A percentile compares a stretch with the other conserved stretches of the same genome.
phyloP scores from a whole-genome alignment of 2,888 invertebrate genomes.

The Lampropteryx suffumata region DNA sequence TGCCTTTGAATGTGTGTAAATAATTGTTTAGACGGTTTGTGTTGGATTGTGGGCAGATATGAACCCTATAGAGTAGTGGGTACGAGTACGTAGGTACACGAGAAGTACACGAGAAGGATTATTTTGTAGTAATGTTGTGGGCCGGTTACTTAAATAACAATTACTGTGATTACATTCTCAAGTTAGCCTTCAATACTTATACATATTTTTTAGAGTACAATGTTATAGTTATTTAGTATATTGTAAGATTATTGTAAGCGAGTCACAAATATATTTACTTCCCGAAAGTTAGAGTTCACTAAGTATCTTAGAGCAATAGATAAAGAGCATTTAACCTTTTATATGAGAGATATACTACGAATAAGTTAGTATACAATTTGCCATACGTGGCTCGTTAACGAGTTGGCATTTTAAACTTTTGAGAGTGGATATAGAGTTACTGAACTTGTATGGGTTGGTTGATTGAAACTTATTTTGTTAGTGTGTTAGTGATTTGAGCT shows the following conservation, averaged over 20 bases:
- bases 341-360: conserved; percentile 66
- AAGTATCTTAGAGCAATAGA: conserved; percentile 75
- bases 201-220: conserved; percentile 83
- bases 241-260: conserved; percentile 75
- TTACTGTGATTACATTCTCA: conserved; percentile 82
- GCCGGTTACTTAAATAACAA: conserved; percentile 81
- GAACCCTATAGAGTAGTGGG: conserved; percentile 48
- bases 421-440: conserved; percentile 43
- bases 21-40: conserved; percentile 63
- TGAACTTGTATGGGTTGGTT: conserved; percentile 61
- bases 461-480: conserved; percentile 52
- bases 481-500: conserved; percentile 68
- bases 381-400: conserved; percentile 36
- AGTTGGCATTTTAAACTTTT: conserved; percentile 38
- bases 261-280: conserved; percentile 82
- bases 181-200: conserved; percentile 83
- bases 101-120: conserved; percentile 63
- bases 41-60: conserved; percentile 54
- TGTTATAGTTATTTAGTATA: conserved; percentile 82
- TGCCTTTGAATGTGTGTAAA: conserved; percentile 78
- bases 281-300: conserved; percentile 74
- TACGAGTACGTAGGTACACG: too few relatives aligned
- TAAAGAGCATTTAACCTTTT: conserved; percentile 78
- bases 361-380: conserved; percentile 53
- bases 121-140: conserved; percentile 77